phyloP scores from a whole-genome alignment of 2,797 vertebrate species.

The Meriones psammophilus region DNA sequence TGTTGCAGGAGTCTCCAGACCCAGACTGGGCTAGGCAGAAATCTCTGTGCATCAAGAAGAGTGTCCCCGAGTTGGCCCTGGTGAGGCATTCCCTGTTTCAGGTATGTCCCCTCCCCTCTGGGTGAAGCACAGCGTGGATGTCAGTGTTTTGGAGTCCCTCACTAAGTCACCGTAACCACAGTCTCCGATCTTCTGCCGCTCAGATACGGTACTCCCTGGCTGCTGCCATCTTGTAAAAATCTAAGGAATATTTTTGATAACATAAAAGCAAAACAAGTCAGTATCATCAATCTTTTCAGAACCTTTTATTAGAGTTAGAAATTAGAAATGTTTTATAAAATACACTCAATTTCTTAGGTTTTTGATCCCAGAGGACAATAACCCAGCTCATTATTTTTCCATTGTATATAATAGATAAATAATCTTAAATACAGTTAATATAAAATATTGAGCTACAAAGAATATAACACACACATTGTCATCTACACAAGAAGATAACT shows the following conservation, averaged over 20 bases:
- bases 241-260: background rate
- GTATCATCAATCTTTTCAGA: slow-evolving; percentile 1
- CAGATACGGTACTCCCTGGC: too few species aligned
- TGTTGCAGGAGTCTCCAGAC: too few species aligned
- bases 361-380: background rate
- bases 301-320: slow-evolving; percentile 9
- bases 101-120: too few species aligned
- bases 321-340: background rate
- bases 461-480: background rate
- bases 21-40: too few species aligned
- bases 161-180: too few species aligned
- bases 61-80: too few species aligned
- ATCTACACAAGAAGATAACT: background rate
- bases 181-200: too few species aligned
- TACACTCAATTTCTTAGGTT: background rate
- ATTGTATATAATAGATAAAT: background rate
- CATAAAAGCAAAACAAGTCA: background rate
- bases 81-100: too few species aligned
- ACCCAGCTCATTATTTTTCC: background rate
- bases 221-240: too few species aligned
- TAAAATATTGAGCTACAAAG: background rate
- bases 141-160: too few species aligned
- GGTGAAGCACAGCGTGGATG: too few species aligned
- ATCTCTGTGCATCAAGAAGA: too few species aligned
- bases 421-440: background rate